Percentiles rank a stretch among this genome's conserved stretches.
phyloP scores from a whole-genome alignment of 2,888 invertebrate genomes.

The Hoplodrina ambigua region DNA sequence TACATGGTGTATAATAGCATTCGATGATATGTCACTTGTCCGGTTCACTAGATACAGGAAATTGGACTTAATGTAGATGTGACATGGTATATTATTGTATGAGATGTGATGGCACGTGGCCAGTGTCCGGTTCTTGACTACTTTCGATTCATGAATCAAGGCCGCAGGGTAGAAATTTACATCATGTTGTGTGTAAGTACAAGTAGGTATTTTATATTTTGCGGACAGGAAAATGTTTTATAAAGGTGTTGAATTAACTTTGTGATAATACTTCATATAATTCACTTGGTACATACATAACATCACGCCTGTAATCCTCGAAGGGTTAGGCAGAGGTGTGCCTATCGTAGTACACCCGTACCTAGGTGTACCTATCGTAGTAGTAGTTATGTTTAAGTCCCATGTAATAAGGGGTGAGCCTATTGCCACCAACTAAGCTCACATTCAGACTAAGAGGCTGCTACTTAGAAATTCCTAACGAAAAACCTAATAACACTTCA shows the following conservation, averaged over 20 bases:
- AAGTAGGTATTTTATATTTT: constrained; percentile 31
- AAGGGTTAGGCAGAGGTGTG: too few species aligned
- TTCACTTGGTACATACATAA: too few species aligned
- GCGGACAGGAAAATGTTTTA: constrained; percentile 38
- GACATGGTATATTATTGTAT: constrained; percentile 12
- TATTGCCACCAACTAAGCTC: too few species aligned
- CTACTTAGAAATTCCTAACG: too few species aligned
- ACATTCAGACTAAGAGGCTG: too few species aligned
- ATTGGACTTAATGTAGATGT: constrained; percentile 8
- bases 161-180: constrained; percentile 80
- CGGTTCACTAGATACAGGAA: constrained; percentile 22
- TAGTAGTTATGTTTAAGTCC: too few species aligned
- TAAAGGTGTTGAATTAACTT: neutral
- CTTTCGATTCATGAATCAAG: constrained; percentile 84
- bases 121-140: constrained; percentile 75
- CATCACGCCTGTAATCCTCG: too few species aligned
- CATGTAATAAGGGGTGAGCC: too few species aligned
- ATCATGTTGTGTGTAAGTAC: constrained; percentile 28
- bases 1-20: neutral
- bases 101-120: constrained; percentile 45
- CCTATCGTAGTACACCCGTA: too few species aligned
- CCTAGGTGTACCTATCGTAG: too few species aligned
- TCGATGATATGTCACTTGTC: neutral
- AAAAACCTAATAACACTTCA: too few species aligned
- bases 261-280: neutral